Evolutionary conservation across 1,140 invertebrate species (phyloP), one percentile per base, ranked within the genome.

Genomic region (Pseudomyrmex pallidus): DNA sequence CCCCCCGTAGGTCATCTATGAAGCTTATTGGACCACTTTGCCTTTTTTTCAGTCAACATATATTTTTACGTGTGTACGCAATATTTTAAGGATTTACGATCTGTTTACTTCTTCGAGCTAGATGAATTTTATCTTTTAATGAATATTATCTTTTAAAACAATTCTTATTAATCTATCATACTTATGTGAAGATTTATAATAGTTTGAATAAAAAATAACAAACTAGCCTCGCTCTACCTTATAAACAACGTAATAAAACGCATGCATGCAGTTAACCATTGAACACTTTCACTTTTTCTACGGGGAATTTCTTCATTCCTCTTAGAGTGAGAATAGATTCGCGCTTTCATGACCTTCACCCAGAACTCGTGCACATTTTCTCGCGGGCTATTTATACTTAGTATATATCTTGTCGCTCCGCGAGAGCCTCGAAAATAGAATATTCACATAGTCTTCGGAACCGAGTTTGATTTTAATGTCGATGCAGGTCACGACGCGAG

Each of bases 261-360:
- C 17, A 4, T 35, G 13, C 17, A 4, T 35, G 25, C 54, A 20
- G 44, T 72, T 56, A 13, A 72, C 12, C 1, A 3, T 57, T 44
- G 2, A 57, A 56, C 25, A 57, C 2, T 9, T 3, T 2, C 4
- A 5, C 2, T 10, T 70, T 25, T 35, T 1, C 1, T 4, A 25
- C 10, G 15, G 22, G 15, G 22, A 7, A 67, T n/a, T 48, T 3
- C 13, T n/a, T 20, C 9, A 35, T 59, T 35, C 35, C 2, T 5
- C 57, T 61, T 61, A 20, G 35, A 17, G 35, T 7, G 35, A 35
- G 25, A 52, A n/a, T 9, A 20, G 25, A 64, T 54, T 17, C 50
- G 17, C 12, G 8, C 44, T 70, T 35, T 70, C 54, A 5, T 48
- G 61, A 85, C 87, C 87, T 88, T 88, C 87, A 85, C 87, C 87